Percentiles rank a stretch among this genome's conserved stretches.
phyloP scores from a whole-genome alignment of 2,797 vertebrate genomes.

The Stomatorhinus walkeri region DNA sequence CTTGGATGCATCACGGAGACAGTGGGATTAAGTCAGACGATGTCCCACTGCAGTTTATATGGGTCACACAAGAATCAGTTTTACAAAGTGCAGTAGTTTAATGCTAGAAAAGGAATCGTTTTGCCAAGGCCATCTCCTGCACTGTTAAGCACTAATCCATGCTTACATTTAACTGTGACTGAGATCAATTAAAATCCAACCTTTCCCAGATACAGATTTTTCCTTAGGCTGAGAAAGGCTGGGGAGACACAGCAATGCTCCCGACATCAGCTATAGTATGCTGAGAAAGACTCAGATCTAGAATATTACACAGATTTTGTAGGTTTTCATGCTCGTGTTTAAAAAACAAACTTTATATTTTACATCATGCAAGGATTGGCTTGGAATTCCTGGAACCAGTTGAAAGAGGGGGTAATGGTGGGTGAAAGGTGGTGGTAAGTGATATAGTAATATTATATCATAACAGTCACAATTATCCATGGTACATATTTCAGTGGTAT shows the following conservation, averaged over 20 bases:
- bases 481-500: not conserved
- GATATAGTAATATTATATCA: not conserved
- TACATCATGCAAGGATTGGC: not conserved
- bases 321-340: not conserved
- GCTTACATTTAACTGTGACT: slow-evolving; percentile 67
- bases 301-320: not conserved
- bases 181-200: slow-evolving; percentile 71
- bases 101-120: slow-evolving; percentile 56
- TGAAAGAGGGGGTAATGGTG: not conserved
- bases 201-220: slow-evolving; percentile 61
- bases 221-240: slow-evolving; percentile 39
- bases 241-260: not conserved
- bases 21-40: slow-evolving; percentile 59
- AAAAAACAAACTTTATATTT: not conserved
- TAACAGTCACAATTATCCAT: not conserved
- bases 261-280: not conserved
- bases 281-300: slow-evolving; percentile 42
- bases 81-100: slow-evolving; percentile 60
- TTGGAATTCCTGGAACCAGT: not conserved
- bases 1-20: slow-evolving; percentile 46
- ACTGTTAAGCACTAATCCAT: slow-evolving; percentile 65
- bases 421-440: not conserved
- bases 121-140: slow-evolving; percentile 55
- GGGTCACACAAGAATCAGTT: slow-evolving; percentile 60
- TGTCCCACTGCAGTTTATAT: slow-evolving; percentile 50